phyloP scores from a whole-genome alignment of 2,888 invertebrate species.

The Leucozona laternaria region DNA sequence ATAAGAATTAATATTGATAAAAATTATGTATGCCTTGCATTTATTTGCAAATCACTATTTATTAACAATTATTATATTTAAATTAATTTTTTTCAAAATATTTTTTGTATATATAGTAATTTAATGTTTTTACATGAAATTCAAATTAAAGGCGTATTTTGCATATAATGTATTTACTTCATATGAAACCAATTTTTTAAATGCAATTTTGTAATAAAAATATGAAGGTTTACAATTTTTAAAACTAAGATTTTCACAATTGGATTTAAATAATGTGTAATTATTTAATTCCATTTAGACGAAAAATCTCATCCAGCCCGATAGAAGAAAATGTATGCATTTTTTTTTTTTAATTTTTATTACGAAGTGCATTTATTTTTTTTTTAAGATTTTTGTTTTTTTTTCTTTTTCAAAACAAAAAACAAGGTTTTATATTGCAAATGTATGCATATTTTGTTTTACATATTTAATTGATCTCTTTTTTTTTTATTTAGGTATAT shows the following conservation, averaged over 20 bases:
- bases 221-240: constrained; percentile 14
- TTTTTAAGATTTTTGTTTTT: neutral
- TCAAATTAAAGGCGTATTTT: neutral
- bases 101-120: neutral
- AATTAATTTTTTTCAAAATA: constrained; percentile 24
- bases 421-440: constrained; percentile 5
- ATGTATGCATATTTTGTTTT: neutral
- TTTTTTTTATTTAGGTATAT: constrained; percentile 6
- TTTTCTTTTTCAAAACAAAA: neutral
- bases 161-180: neutral
- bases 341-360: neutral
- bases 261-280: neutral
- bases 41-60: constrained; percentile 57
- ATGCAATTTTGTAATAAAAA: constrained; percentile 63
- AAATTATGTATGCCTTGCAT: constrained; percentile 59
- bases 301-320: constrained; percentile 20
- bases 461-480: constrained; percentile 30
- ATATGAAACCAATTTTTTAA: constrained; percentile 35
- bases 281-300: neutral
- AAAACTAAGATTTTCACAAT: constrained; percentile 55
- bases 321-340: neutral
- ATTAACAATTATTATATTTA: constrained; percentile 59
- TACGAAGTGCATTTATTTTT: constrained; percentile 13
- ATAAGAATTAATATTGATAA: constrained; percentile 59
- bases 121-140: constrained; percentile 43